Conservation (phyloP, 2,113 vertebrate genomes). For the Pandion haliaetus region DNA sequence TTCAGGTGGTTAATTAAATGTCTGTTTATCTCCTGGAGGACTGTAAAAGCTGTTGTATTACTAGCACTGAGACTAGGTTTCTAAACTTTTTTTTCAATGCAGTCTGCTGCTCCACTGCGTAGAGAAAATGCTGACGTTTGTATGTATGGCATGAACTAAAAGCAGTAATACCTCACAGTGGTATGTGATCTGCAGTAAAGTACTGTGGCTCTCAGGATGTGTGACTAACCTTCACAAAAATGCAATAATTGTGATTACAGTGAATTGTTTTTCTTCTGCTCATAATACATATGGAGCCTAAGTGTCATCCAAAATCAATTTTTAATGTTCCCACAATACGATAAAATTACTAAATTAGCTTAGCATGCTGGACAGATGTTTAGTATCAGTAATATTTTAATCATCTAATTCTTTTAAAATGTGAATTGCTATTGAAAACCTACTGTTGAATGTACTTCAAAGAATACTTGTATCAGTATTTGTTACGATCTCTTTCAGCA, state of each 20-base stretch:
- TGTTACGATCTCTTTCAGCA: neutral
- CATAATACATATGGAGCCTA: neutral
- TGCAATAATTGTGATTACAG: neutral
- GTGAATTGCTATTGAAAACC: neutral
- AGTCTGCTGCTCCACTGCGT: neutral
- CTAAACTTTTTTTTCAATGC: neutral
- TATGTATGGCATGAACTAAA: neutral
- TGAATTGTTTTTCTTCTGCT: neutral
- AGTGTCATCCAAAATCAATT: neutral
- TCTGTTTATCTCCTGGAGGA: neutral
- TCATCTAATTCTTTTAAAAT: neutral
- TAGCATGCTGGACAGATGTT: neutral
- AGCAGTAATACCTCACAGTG: neutral
- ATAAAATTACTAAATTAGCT: neutral
- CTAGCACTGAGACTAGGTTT: neutral
- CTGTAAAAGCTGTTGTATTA: neutral
- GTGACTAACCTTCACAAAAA: neutral
- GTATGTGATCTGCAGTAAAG: neutral
- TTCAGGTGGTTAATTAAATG: neutral
- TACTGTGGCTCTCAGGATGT: neutral
- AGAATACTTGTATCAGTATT: neutral
- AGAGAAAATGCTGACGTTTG: neutral
- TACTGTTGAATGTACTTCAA: neutral
- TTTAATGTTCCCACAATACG: neutral
- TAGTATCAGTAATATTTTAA: conserved; percentile 12